Evolutionary conservation across 92 coral and sea anemone genomes (phyloP).

Genomic region (Bergia puertoricense): DNA sequence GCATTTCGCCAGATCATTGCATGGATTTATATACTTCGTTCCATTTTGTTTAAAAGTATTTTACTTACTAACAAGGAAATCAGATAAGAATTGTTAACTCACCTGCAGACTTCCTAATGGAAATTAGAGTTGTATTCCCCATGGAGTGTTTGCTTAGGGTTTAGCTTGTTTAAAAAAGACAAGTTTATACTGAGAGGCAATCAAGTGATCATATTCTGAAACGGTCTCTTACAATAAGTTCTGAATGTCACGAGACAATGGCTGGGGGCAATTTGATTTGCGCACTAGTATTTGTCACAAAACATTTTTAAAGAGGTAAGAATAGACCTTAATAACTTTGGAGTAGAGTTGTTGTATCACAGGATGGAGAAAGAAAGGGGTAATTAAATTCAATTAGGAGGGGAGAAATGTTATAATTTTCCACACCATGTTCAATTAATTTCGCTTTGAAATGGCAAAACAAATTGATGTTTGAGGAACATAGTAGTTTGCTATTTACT

Average conservation of each 20-base stretch:
- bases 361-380: neutral
- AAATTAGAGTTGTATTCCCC: neutral
- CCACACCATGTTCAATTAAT: neutral
- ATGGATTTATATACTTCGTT: too few species aligned
- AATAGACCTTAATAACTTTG: neutral
- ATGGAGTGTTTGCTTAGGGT: conserved; percentile 22
- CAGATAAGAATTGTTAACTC: neutral
- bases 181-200: neutral
- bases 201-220: neutral
- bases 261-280: neutral
- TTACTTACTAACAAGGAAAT: neutral
- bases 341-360: neutral
- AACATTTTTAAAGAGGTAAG: neutral
- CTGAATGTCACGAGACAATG: neutral
- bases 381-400: neutral
- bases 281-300: neutral
- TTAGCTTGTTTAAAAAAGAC: neutral
- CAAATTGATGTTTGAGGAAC: neutral
- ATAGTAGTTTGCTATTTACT: neutral
- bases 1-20: too few species aligned
- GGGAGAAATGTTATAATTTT: neutral
- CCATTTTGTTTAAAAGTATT: neutral
- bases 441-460: neutral
- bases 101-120: neutral
- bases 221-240: neutral